phyloP scores from a whole-genome alignment of 1,140 invertebrate species.

The Maniola jurtina region DNA sequence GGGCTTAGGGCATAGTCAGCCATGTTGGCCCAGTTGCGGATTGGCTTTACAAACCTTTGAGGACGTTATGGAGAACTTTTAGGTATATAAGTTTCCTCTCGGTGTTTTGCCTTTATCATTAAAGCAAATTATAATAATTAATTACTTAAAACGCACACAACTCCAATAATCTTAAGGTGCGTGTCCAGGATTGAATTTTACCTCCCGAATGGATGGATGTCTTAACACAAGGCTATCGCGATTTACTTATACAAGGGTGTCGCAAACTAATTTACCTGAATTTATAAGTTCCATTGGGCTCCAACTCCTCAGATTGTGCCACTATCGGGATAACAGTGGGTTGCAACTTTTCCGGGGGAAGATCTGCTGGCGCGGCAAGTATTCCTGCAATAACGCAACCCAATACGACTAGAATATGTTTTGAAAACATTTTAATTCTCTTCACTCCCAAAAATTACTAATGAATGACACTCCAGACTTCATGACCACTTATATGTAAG shows the following conservation, averaged over 20 bases:
- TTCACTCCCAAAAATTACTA: conserved; percentile 56
- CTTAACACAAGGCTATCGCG: too few relatives aligned
- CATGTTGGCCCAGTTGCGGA: too few relatives aligned
- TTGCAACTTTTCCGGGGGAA: conserved; percentile 55
- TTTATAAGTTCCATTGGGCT: conserved; percentile 79
- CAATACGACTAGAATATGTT: conserved; percentile 46
- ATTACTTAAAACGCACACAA: neutral
- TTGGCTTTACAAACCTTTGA: too few relatives aligned
- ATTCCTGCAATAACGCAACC: conserved; percentile 31
- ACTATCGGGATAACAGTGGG: conserved; percentile 76
- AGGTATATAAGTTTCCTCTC: too few relatives aligned
- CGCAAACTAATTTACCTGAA: conserved; percentile 56
- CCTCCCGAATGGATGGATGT: too few relatives aligned
- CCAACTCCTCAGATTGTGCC: conserved; percentile 73
- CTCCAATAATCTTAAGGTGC: neutral
- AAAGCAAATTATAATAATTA: too few relatives aligned
- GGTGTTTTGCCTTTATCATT: too few relatives aligned
- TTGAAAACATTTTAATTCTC: conserved; percentile 54
- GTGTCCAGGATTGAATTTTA: too few relatives aligned
- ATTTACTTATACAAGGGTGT: neutral
- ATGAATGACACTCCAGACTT: conserved; percentile 69
- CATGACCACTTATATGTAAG: conserved; percentile 76
- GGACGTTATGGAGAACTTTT: too few relatives aligned
- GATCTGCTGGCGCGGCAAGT: conserved; percentile 44
- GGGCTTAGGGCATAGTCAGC: too few relatives aligned